phyloP scores from a whole-genome alignment of 2,797 vertebrate genomes.

The Tenualosa thibaudeaui region DNA sequence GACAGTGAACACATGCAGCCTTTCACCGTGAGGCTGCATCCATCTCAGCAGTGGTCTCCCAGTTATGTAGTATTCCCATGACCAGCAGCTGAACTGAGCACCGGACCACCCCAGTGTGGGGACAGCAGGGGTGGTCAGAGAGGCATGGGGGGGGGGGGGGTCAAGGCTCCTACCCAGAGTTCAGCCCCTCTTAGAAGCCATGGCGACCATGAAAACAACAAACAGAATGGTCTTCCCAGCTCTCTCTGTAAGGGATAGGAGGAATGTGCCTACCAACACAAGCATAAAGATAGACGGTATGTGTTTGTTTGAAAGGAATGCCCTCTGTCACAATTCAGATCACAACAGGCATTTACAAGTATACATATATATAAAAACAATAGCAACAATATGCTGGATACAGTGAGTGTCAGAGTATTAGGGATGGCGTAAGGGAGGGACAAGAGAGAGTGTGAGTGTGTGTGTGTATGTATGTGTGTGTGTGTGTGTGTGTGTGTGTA shows the following conservation, averaged over 20 bases:
- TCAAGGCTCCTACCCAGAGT: background rate
- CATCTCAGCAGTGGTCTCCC: background rate
- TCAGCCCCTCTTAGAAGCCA: background rate
- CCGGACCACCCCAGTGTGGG: background rate
- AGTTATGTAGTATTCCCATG: background rate
- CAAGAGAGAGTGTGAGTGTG: background rate
- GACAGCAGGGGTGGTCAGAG: background rate
- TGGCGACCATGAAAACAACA: background rate
- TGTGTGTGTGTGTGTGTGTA: background rate
- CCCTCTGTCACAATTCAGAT: too few relatives aligned
- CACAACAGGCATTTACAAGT: background rate
- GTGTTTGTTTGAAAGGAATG: too few relatives aligned
- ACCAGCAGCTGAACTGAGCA: background rate
- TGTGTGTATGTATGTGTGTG: too few relatives aligned
- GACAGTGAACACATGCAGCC: background rate
- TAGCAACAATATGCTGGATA: background rate
- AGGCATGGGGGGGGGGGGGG: background rate
- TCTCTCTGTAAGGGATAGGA: background rate
- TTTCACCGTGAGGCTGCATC: background rate
- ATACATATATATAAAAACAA: background rate
- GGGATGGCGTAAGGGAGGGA: background rate
- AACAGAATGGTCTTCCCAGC: constrained; percentile 31
- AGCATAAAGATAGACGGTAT: background rate
- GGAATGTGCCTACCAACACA: constrained; percentile 39
- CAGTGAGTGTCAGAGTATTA: background rate